Conservation (phyloP, 2,113 vertebrate genomes). For the Mus pahari region DNA sequence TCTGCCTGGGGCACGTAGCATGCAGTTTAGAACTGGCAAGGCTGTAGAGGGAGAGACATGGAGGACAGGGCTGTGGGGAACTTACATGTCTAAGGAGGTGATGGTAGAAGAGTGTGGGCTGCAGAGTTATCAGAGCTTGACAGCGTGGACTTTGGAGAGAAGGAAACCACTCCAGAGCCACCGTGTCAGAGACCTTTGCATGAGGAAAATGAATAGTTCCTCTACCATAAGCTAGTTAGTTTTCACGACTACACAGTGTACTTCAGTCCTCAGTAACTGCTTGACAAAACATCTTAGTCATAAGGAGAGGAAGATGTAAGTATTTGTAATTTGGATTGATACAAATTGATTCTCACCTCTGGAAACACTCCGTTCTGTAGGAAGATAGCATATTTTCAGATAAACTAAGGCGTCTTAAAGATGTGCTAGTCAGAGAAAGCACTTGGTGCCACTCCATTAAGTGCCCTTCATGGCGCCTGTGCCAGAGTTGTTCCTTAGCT, state of each 20-base stretch:
- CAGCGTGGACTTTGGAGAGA: not conserved
- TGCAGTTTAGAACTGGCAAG: not conserved
- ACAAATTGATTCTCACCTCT: slow-evolving; percentile 16
- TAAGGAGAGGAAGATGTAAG: not conserved
- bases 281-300: slow-evolving; percentile 29
- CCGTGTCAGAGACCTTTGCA: not conserved
- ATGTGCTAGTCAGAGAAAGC: not conserved
- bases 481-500: not conserved
- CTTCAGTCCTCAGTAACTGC: not conserved
- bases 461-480: not conserved
- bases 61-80: not conserved
- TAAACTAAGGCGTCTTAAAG: not conserved
- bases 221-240: not conserved
- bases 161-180: not conserved
- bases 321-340: not conserved
- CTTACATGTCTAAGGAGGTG: not conserved
- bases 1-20: not conserved
- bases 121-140: not conserved
- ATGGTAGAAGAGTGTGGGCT: not conserved
- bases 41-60: not conserved
- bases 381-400: slow-evolving; percentile 6
- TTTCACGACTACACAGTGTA: not conserved
- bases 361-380: not conserved
- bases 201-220: not conserved
- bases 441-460: no score